Evolutionary conservation across 2,113 vertebrate genomes (phyloP).

Genomic region (Haliaeetus leucogaster): DNA sequence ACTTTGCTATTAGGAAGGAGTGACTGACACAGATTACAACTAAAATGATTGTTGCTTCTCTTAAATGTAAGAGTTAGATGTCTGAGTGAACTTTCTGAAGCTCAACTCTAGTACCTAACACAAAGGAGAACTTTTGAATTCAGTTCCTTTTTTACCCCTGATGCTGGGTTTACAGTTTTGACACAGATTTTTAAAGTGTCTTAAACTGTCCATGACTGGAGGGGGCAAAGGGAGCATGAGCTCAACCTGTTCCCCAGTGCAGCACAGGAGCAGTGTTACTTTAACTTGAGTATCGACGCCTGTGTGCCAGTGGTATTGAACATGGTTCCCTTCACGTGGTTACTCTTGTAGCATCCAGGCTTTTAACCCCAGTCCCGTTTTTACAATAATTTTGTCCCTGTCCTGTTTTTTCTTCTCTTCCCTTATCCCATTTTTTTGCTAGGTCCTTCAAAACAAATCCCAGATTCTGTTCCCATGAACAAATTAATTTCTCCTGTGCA

Average conservation of each 20-base stretch:
- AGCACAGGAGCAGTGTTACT: background rate
- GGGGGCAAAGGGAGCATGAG: background rate
- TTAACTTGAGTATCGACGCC: fast-evolving
- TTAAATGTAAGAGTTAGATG: background rate
- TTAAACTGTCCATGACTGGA: background rate
- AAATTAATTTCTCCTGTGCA: background rate
- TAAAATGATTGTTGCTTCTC: background rate
- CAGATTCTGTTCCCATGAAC: background rate
- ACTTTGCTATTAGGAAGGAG: background rate
- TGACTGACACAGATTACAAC: background rate
- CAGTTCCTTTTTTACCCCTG: background rate
- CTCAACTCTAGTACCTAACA: background rate
- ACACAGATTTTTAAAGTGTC: background rate
- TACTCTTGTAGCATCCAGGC: background rate
- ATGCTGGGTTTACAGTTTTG: background rate
- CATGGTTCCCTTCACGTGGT: background rate
- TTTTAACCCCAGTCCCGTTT: background rate
- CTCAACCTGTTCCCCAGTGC: background rate
- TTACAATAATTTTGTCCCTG: background rate
- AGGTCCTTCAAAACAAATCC: background rate
- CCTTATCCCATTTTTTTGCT: background rate
- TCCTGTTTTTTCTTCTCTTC: background rate
- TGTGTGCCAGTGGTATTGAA: background rate
- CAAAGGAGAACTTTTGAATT: background rate
- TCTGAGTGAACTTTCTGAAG: background rate